Evolutionary conservation across 2,797 vertebrate genomes (phyloP).

Genomic region (Passerculus sandwichensis): DNA sequence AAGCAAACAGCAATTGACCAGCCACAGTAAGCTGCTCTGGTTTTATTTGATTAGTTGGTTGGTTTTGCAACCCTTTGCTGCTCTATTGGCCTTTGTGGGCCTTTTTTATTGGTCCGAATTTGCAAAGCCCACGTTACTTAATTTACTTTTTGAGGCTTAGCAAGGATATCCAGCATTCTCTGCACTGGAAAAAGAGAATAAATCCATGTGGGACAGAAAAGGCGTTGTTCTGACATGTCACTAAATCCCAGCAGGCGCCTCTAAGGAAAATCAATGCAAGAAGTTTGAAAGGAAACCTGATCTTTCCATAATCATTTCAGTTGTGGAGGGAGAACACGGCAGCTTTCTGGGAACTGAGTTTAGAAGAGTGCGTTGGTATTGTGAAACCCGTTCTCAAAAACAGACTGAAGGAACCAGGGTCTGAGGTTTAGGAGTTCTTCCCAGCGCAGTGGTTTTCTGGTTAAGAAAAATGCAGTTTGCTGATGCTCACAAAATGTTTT

Average conservation of each 20-base stretch:
- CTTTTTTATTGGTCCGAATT: background rate
- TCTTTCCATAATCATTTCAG: background rate
- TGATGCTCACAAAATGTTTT: background rate
- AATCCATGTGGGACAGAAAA: background rate
- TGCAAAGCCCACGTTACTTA: background rate
- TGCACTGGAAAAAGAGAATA: background rate
- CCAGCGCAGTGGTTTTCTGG: background rate
- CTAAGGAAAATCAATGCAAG: background rate
- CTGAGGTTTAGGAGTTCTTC: background rate
- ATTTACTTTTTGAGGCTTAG: constrained; percentile 19
- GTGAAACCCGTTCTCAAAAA: background rate
- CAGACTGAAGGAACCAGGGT: background rate
- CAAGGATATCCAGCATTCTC: background rate
- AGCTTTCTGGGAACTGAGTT: background rate
- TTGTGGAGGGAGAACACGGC: background rate
- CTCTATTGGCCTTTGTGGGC: background rate
- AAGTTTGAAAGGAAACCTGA: background rate
- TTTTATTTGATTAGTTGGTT: background rate
- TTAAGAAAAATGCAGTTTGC: background rate
- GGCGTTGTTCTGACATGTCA: background rate
- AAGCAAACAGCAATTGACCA: background rate
- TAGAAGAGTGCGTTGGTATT: background rate
- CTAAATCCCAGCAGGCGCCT: background rate
- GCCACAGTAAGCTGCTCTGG: background rate
- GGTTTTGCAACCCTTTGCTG: background rate